Evolutionary conservation across 2,113 vertebrate species (phyloP), one percentile per base, ranked within the genome.

Genomic region (Psilopsiagon aurifrons): DNA sequence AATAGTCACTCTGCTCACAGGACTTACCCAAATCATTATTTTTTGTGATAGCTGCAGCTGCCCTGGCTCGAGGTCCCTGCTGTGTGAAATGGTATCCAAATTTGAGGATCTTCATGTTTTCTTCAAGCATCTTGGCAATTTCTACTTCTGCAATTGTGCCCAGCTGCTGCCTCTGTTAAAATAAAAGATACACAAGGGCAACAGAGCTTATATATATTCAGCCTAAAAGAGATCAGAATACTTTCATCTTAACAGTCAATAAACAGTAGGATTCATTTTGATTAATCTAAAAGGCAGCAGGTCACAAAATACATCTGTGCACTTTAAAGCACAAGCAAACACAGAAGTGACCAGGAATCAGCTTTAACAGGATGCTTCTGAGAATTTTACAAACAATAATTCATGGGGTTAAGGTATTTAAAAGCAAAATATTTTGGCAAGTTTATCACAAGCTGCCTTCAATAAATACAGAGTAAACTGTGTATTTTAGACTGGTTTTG

Each of bases 71-170:
- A 46, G 99, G 99, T 78, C 99, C 99, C 96, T 99, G 99, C 89
- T 99, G 99, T 55, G 98, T 99, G 97, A 99, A 99, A 89, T 99
- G 99, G 96, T 99, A 99, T 27, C 99, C 99, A 74, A 99, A 99
- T 95, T 99, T 99, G 76, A 99, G 97, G 81, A 99, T 98, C 93
- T 97, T 98, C 54, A 97, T 97, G 97, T 99, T 99, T 93, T 98
- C 98, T 93, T 99, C 99, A 96, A 99, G 98, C 99, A 99, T 99
- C 90, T 98, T 99, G 41, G 99, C 99, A 41, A 99, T 99, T 98
- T 99, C 99, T 98, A 99, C 98, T 97, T 99, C 99, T 80, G 98
- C 97, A 37, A 97, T 97, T 8, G 99, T 99, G 51, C 99, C 99
- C 96, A 99, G 91, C 96, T 99, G 99, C 97, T 99, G 99, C 96